A percentile compares a stretch with the other conserved stretches of the same genome.
Evolutionary conservation across 2,888 invertebrate genomes (phyloP).

Genomic region (Blera fallax): DNA sequence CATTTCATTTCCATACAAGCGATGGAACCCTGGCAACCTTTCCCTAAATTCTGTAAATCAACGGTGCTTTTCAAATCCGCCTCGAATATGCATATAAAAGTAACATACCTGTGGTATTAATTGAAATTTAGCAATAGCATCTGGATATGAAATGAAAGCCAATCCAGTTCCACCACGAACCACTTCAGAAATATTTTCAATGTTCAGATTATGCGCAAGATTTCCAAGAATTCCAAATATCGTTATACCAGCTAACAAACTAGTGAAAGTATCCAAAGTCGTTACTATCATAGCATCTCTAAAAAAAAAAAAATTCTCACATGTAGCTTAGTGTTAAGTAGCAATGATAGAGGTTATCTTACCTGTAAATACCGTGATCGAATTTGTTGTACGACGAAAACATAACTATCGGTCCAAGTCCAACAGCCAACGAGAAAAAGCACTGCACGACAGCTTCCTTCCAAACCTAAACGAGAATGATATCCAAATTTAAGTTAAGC

Average conservation of each 20-base stretch:
- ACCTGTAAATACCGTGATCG: constrained; percentile 87
- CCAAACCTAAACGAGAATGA: constrained; percentile 84
- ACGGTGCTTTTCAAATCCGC: not conserved
- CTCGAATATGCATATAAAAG: not conserved
- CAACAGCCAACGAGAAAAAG: constrained; percentile 89
- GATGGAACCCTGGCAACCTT: no score
- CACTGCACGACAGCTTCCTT: constrained; percentile 90
- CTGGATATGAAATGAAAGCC: constrained; percentile 92
- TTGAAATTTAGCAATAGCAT: constrained; percentile 89
- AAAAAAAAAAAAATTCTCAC: constrained; percentile 68
- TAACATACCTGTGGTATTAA: constrained; percentile 86
- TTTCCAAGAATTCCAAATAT: constrained; percentile 92
- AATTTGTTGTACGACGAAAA: constrained; percentile 90
- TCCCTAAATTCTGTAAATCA: no score
- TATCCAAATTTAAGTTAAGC: not conserved
- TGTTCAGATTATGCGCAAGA: constrained; percentile 85
- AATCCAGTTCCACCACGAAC: constrained; percentile 89
- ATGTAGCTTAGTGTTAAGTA: no score
- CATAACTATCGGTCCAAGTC: constrained; percentile 90
- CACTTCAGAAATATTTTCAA: constrained; percentile 84
- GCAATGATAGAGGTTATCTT: not conserved
- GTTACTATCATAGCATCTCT: constrained; percentile 92
- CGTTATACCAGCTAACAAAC: constrained; percentile 89
- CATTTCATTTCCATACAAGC: no score
- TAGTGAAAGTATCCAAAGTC: constrained; percentile 90